phyloP scores from a whole-genome alignment of 2,113 vertebrate genomes.

The Podilymbus podiceps region DNA sequence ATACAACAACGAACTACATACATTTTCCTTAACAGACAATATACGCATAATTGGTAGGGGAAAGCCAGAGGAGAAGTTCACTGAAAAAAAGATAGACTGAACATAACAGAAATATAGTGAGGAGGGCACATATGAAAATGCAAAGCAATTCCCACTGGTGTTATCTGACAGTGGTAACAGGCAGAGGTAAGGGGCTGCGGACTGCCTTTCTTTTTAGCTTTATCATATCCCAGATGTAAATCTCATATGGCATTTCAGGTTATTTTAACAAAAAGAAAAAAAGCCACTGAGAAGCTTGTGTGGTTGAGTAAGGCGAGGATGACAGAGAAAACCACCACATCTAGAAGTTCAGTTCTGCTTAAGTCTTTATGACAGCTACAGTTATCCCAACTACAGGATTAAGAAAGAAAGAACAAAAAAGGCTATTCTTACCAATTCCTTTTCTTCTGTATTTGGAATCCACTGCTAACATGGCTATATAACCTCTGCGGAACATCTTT shows the following conservation, averaged over 20 bases:
- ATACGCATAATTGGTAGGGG: neutral
- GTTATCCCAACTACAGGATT: neutral
- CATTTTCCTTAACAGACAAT: neutral
- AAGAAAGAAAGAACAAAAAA: slow-evolving; percentile 18
- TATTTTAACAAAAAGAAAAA: neutral
- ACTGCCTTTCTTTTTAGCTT: neutral
- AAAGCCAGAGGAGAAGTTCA: neutral
- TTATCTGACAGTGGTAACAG: neutral
- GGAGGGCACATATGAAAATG: neutral
- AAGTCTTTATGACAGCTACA: slow-evolving; percentile 15
- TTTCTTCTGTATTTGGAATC: slow-evolving; percentile 99
- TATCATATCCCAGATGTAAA: neutral
- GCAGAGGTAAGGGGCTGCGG: neutral
- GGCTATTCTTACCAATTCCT: slow-evolving; percentile 92
- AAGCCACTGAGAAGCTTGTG: neutral
- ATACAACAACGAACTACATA: neutral
- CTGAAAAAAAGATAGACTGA: neutral
- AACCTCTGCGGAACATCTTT: slow-evolving; percentile 99
- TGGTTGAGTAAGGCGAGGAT: neutral
- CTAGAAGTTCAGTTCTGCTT: neutral
- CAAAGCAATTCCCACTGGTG: neutral
- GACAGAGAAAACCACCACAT: neutral
- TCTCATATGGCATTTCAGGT: neutral
- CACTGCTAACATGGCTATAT: slow-evolving; percentile 99
- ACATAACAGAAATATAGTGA: neutral